phyloP scores from a whole-genome alignment of 2,888 invertebrate genomes.

The Malthinus seriepunctatus region DNA sequence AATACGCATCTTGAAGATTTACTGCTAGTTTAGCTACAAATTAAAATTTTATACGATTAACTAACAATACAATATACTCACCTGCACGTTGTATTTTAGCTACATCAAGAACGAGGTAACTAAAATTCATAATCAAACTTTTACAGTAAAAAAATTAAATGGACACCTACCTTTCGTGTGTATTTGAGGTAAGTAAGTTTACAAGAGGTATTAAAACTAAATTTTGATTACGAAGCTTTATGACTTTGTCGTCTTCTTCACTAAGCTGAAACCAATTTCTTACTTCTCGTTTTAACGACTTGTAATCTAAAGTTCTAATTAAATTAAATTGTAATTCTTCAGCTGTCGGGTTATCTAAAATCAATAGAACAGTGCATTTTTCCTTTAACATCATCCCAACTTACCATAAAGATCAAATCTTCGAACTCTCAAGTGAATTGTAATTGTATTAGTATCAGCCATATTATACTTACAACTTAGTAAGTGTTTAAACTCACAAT shows the following conservation, averaged over 20 bases:
- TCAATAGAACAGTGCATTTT: background rate
- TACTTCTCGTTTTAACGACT: constrained; percentile 44
- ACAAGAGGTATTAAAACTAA: constrained; percentile 54
- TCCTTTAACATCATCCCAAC: background rate
- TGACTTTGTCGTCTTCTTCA: constrained; percentile 51
- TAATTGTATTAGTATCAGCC: constrained; percentile 12
- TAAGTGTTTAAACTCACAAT: no score
- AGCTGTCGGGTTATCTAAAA: constrained; percentile 15
- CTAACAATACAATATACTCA: constrained; percentile 39
- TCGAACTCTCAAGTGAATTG: constrained; percentile 41
- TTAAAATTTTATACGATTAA: background rate
- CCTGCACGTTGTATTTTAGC: constrained; percentile 54
- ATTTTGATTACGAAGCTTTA: constrained; percentile 55
- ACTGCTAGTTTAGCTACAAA: constrained; percentile 33
- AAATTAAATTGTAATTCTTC: constrained; percentile 38
- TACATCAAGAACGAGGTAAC: constrained; percentile 55
- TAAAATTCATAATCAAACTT: constrained; percentile 30
- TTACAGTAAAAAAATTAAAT: constrained; percentile 5
- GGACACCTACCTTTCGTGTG: constrained; percentile 42
- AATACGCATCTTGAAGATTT: constrained; percentile 54
- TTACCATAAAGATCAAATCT: constrained; percentile 43
- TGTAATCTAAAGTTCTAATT: constrained; percentile 42
- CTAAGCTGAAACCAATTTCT: constrained; percentile 44
- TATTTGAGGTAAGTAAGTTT: constrained; percentile 50
- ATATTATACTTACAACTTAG: background rate